Evolutionary conservation across 2,888 invertebrate genomes (phyloP).

Genomic region (Polydrusus pterygomalis): DNA sequence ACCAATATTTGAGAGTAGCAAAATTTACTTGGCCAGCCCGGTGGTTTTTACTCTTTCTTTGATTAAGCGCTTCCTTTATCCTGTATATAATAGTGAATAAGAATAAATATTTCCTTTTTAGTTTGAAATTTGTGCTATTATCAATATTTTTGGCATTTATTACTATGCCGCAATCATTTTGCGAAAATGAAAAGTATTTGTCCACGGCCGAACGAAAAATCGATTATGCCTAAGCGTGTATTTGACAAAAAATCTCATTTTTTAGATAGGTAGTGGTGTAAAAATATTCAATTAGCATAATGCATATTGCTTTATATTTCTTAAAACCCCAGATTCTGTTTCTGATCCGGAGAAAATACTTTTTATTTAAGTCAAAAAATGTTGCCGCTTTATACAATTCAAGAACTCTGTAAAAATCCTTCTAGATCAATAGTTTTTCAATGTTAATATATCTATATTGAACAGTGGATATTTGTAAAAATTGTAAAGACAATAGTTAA

Average conservation of each 20-base stretch:
- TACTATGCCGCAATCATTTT: not conserved
- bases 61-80: not conserved
- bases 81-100: conserved; percentile 26
- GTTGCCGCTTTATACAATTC: not conserved
- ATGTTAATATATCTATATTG: conserved; percentile 41
- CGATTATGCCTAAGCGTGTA: not conserved
- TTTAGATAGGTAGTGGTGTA: no score
- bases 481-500: conserved; percentile 44
- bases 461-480: conserved; percentile 45
- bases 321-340: not conserved
- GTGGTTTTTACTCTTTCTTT: not conserved
- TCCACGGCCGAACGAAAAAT: not conserved
- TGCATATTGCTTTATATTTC: no score
- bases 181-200: conserved; percentile 19
- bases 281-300: no score
- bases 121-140: not conserved
- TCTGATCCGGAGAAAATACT: not conserved
- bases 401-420: not conserved
- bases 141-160: not conserved
- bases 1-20: no score
- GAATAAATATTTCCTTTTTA: conserved; percentile 12
- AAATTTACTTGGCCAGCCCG: not conserved
- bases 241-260: no score
- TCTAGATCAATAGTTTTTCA: conserved; percentile 34
- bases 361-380: not conserved